These are phyloP conservation scores for Agriopis aurantiaria DNA, from an alignment of 2,888 invertebrate species.

Conservation along the genomic window DNA sequence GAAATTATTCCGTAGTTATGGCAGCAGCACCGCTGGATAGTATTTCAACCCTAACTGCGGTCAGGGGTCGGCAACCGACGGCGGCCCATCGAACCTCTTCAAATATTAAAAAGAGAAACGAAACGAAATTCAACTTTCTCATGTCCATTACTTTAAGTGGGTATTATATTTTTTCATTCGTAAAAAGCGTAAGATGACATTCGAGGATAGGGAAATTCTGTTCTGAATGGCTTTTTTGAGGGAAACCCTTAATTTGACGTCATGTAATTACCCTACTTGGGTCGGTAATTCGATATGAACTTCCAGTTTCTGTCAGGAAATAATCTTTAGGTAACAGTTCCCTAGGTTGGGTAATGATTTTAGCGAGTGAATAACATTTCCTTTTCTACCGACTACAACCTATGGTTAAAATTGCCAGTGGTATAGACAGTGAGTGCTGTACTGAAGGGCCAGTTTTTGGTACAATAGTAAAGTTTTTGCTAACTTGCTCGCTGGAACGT, in stretches of 20 bases:
- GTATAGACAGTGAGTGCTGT: too few relatives aligned
- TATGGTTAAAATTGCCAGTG: too few relatives aligned
- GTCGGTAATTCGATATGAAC: background rate
- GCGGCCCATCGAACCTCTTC: conserved; percentile 66
- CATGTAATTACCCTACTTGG: conserved; percentile 19
- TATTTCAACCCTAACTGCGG: conserved; percentile 59
- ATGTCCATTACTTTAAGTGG: conserved; percentile 42
- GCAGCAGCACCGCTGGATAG: conserved; percentile 31
- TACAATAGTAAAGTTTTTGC: background rate
- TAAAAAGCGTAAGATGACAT: conserved; percentile 25
- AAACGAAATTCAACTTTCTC: conserved; percentile 69
- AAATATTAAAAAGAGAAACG: conserved; percentile 73
- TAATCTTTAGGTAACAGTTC: background rate
- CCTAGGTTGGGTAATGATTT: too few relatives aligned
- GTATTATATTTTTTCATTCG: conserved; percentile 31
- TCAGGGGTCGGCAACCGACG: conserved; percentile 64
- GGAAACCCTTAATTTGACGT: conserved; percentile 16
- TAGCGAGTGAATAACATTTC: too few relatives aligned
- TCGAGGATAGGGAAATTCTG: conserved; percentile 17
- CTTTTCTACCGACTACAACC: too few relatives aligned
- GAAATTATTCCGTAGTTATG: conserved; percentile 33
- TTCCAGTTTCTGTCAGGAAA: background rate
- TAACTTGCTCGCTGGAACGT: background rate
- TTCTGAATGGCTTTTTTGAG: conserved; percentile 20
- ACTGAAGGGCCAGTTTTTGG: background rate